Evolutionary conservation across 2,888 invertebrate genomes (phyloP).

Genomic region (Tetrapedia diversipes): DNA sequence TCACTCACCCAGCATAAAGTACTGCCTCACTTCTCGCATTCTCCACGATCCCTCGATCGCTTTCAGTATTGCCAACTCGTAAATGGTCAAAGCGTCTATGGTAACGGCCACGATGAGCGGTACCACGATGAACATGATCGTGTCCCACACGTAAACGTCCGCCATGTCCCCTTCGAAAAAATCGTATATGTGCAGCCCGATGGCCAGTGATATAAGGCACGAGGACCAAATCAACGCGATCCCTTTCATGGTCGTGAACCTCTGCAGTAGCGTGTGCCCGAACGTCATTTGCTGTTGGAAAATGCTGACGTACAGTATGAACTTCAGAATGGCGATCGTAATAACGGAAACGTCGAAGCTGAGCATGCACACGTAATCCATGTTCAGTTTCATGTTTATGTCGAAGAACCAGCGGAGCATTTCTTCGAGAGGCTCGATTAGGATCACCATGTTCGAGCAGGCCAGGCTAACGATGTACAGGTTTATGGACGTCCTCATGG

Average conservation of each 20-base stretch:
- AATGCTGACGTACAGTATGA: slow-evolving; percentile 71
- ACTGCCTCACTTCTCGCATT: slow-evolving; percentile 24
- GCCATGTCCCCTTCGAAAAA: slow-evolving; percentile 54
- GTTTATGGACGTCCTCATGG: slow-evolving; percentile 63
- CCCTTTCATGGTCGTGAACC: slow-evolving; percentile 63
- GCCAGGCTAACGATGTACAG: slow-evolving; percentile 72
- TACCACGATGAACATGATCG: slow-evolving; percentile 68
- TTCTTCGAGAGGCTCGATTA: slow-evolving; percentile 70
- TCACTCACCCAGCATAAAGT: slow-evolving; percentile 40
- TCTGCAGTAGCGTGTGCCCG: slow-evolving; percentile 47
- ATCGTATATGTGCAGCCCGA: slow-evolving; percentile 73
- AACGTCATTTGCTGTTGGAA: slow-evolving; percentile 54
- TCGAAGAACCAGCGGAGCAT: slow-evolving; percentile 65
- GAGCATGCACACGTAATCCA: slow-evolving; percentile 73
- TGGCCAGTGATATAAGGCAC: slow-evolving; percentile 67
- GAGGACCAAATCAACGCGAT: slow-evolving; percentile 71
- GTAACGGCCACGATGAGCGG: slow-evolving; percentile 67
- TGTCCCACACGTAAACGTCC: slow-evolving; percentile 71
- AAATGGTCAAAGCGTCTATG: slow-evolving; percentile 65
- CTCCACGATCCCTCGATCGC: slow-evolving; percentile 50
- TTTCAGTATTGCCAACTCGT: slow-evolving; percentile 47
- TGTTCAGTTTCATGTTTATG: slow-evolving; percentile 65
- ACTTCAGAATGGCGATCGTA: slow-evolving; percentile 70
- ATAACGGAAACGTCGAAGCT: slow-evolving; percentile 73
- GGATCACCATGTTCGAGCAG: slow-evolving; percentile 71